phyloP scores from a whole-genome alignment of 2,113 vertebrate species.

The Lepus americanus region DNA sequence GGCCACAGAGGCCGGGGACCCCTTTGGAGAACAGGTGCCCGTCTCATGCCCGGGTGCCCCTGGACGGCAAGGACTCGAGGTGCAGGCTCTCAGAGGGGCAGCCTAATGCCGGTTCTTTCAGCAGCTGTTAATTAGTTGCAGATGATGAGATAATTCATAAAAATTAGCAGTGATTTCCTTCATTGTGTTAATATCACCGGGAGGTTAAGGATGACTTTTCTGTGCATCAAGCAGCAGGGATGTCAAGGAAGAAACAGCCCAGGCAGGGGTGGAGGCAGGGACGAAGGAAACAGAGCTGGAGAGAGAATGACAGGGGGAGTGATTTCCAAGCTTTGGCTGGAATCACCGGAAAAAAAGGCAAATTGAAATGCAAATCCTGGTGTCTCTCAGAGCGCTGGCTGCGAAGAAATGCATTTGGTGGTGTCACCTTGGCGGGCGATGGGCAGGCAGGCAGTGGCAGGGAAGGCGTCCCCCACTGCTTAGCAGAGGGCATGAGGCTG shows the following conservation, averaged over 20 bases:
- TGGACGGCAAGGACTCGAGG: constrained; percentile 56
- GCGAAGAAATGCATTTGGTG: neutral
- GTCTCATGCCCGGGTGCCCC: neutral
- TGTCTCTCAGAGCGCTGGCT: neutral
- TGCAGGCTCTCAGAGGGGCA: constrained; percentile 57
- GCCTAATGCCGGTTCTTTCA: constrained; percentile 71
- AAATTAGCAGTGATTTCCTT: constrained; percentile 88
- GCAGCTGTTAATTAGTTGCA: constrained; percentile 88
- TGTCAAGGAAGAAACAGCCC: constrained; percentile 78
- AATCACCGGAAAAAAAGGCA: neutral
- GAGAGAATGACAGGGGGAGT: neutral
- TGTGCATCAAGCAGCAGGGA: constrained; percentile 73
- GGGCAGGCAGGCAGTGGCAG: neutral
- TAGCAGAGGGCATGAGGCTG: neutral
- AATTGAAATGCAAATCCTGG: constrained; percentile 79
- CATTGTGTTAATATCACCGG: constrained; percentile 85
- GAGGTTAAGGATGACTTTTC: constrained; percentile 84
- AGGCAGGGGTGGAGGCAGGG: neutral
- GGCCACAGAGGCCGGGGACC: fast-evolving
- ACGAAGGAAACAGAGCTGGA: constrained; percentile 1
- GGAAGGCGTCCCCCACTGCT: neutral
- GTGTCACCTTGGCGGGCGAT: constrained; percentile 81
- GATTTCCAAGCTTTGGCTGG: constrained; percentile 64
- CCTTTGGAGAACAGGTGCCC: neutral
- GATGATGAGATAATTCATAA: constrained; percentile 91